A percentile compares a stretch with the other conserved stretches of the same genome.
Conservation (phyloP, 2,888 invertebrate genomes). For the Diaphora mendica region DNA sequence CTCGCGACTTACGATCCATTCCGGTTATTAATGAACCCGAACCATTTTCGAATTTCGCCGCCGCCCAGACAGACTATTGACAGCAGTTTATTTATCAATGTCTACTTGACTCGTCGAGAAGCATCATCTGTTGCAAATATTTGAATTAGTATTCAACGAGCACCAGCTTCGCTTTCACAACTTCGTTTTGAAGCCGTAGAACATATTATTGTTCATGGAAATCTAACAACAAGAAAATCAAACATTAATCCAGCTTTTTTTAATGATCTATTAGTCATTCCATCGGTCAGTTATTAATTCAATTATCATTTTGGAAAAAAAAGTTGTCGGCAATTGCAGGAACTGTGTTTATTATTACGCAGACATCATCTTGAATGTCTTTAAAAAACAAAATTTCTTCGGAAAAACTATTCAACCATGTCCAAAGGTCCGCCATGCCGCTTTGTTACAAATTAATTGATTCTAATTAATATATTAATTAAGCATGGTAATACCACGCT, state of each 20-base stretch:
- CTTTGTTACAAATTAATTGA: conserved; percentile 79
- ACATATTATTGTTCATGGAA: conserved; percentile 58
- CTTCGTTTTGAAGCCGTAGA: conserved; percentile 49
- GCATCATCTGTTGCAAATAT: conserved; percentile 70
- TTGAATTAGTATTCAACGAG: conserved; percentile 65
- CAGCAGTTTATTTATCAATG: conserved; percentile 81
- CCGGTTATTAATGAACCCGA: conserved; percentile 77
- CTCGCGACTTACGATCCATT: conserved; percentile 70
- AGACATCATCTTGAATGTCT: conserved; percentile 64
- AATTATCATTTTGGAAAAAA: conserved; percentile 62
- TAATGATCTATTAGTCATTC: conserved; percentile 38
- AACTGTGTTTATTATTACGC: conserved; percentile 64
- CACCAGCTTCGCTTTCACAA: conserved; percentile 56
- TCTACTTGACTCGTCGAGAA: conserved; percentile 62
- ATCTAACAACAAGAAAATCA: conserved; percentile 63
- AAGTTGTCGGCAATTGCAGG: conserved; percentile 63
- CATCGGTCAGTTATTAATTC: conserved; percentile 50
- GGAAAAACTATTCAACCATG: conserved; percentile 76
- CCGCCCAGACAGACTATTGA: conserved; percentile 71
- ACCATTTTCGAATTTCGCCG: conserved; percentile 73
- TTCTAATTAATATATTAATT: conserved; percentile 85
- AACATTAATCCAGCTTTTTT: conserved; percentile 58
- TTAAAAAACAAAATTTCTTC: conserved; percentile 67
- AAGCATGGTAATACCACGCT: conserved; percentile 81
- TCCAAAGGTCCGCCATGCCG: conserved; percentile 66